Evolutionary conservation across 2,888 invertebrate genomes (phyloP).

Genomic region (Junonia oenone): DNA sequence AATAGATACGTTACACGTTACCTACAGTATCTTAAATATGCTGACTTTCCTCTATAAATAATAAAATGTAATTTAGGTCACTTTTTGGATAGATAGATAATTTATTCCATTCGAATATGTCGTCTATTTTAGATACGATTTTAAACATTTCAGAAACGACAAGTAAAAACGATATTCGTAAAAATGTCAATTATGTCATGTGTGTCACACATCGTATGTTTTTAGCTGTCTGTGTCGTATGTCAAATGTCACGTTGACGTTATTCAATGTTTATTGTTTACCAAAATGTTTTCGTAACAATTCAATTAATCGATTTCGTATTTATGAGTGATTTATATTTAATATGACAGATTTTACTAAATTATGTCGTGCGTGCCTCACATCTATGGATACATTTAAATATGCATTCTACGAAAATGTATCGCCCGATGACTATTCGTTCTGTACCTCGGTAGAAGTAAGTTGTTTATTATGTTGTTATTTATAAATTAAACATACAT

Average conservation of each 20-base stretch:
- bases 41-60: too few species aligned
- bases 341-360: slow-evolving; percentile 33
- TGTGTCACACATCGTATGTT: too few species aligned
- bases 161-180: too few species aligned
- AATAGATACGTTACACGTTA: too few species aligned
- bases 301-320: neutral
- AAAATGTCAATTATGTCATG: too few species aligned
- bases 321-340: neutral
- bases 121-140: too few species aligned
- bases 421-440: slow-evolving; percentile 52
- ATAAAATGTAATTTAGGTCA: too few species aligned
- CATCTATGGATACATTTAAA: slow-evolving; percentile 45
- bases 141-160: too few species aligned
- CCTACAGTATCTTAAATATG: too few species aligned
- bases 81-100: too few species aligned
- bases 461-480: neutral
- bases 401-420: slow-evolving; percentile 55
- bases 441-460: slow-evolving; percentile 69
- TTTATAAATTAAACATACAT: neutral
- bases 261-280: neutral
- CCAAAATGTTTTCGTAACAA: neutral
- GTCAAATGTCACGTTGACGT: slow-evolving; percentile 39
- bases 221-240: too few species aligned
- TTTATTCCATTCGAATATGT: too few species aligned
- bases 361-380: slow-evolving; percentile 65